Base-by-base conservation (phyloP, 2,113 vertebrate species). In the Spermophilus dauricus region DNA sequence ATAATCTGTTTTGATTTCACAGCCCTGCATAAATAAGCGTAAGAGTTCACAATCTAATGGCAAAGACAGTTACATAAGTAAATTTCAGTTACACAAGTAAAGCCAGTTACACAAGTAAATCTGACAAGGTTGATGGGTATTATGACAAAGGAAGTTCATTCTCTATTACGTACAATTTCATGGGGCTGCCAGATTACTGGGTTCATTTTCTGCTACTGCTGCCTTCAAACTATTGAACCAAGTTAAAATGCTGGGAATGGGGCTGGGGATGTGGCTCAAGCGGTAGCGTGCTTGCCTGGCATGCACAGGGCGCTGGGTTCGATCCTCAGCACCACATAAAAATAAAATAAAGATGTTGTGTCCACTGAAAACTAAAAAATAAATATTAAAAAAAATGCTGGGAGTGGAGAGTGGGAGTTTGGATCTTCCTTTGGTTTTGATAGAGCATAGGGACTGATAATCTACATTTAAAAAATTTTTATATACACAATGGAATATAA, bases 1-100 rank as follows among this genome's bases (percentile, higher is more conserved):
- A 9, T 99, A 99, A 98, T 99, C 99, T 0, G 99, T 99, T 98
- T 99, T 99, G 97, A 99, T 99, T 72, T 99, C 99, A 93, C 99
- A 99, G 26, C 99, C 99, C 99, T 99, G 98, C 30, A 96, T 96
- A 97, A 97, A 96, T 89, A 98, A 98, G 97, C 32, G 93, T 14
- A 98, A 75, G 7, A 42, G 70, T 37, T 81, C 37, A 85, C 1
- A 22, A 42, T 65, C 84, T 63, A 67, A 65, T 0, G 45, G 39
- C 76, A 89, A 69, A 77, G 85, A 85, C 32, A 69, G 39, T 18
- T 18, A 72, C 61, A 39, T 4, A 45, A 45, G 45, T 45, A 45
- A 45, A 45, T 45, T 45, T 8, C 45, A 45, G 45, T 42, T 42
- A 42, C 42, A 42, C 42, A 42, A 42, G 42, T 42, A 42, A 42